Conservation (phyloP, 30 jellyfish, hydroid and myxozoan genomes). For the Pelagia noctiluca region DNA sequence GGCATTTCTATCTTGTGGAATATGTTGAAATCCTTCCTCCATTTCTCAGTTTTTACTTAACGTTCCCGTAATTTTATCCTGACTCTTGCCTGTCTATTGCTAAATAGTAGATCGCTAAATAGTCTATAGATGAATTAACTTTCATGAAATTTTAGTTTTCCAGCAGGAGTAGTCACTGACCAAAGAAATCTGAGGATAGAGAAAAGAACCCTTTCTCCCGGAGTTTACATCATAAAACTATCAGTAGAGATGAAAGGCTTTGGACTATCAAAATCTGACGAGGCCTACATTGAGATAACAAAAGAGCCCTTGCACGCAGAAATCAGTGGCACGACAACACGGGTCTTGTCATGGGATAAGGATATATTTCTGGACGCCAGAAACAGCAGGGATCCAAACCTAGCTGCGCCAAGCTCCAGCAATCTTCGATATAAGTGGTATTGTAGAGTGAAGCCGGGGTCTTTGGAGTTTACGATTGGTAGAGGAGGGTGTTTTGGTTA, state of each 20-base stretch:
- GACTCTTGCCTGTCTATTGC: too few relatives aligned
- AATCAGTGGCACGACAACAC: slow-evolving; percentile 43
- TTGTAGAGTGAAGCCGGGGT: slow-evolving; percentile 56
- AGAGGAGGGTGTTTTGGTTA: slow-evolving; percentile 68
- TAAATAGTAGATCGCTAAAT: too few relatives aligned
- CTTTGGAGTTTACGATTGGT: slow-evolving; percentile 31
- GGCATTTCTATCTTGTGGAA: too few relatives aligned
- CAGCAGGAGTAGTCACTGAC: slow-evolving; percentile 33
- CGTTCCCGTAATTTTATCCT: too few relatives aligned
- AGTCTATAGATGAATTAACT: too few relatives aligned
- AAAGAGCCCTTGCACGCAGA: slow-evolving; percentile 39
- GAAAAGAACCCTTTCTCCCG: slow-evolving; percentile 35
- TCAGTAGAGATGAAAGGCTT: slow-evolving; percentile 34
- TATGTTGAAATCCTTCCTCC: too few relatives aligned
- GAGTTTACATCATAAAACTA: slow-evolving; percentile 34
- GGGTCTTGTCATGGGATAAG: slow-evolving; percentile 29
- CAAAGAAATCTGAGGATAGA: slow-evolving; percentile 45
- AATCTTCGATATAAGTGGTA: slow-evolving; percentile 40
- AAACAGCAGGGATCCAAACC: slow-evolving; percentile 55
- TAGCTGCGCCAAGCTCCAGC: slow-evolving; percentile 3
- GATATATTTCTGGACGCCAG: slow-evolving; percentile 46
- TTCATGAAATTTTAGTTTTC: slow-evolving; percentile 55
- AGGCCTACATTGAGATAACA: slow-evolving; percentile 24
- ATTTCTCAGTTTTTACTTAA: too few relatives aligned
- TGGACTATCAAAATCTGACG: slow-evolving; percentile 55